Evolutionary conservation across 2,888 invertebrate genomes (phyloP).

Genomic region (Lithophane ornitopus): DNA sequence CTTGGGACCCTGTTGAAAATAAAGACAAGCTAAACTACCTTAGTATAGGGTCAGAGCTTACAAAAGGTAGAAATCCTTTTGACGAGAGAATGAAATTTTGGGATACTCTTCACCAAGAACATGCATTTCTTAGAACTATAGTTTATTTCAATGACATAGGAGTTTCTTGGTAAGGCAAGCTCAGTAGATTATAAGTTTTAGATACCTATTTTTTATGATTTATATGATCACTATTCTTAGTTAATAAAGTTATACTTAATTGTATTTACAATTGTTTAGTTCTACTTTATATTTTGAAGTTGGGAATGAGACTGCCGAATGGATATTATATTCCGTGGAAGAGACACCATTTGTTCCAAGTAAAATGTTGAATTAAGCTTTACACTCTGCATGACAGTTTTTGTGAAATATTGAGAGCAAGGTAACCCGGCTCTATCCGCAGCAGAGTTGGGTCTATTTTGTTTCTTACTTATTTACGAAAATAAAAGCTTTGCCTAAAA

Average conservation of each 20-base stretch:
- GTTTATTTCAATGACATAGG: constrained; percentile 84
- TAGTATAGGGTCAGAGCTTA: constrained; percentile 84
- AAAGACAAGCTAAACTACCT: constrained; percentile 83
- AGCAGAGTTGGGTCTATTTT: neutral
- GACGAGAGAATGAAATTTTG: constrained; percentile 86
- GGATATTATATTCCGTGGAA: neutral
- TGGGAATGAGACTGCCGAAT: neutral
- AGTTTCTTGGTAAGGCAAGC: constrained; percentile 72
- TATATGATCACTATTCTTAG: neutral
- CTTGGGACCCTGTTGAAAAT: constrained; percentile 85
- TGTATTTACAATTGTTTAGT: constrained; percentile 34
- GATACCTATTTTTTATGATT: constrained; percentile 28
- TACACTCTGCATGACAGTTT: neutral
- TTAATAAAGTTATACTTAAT: constrained; percentile 14
- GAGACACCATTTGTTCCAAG: neutral
- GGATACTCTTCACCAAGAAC: constrained; percentile 83
- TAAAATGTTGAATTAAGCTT: neutral
- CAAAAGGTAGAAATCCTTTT: constrained; percentile 85
- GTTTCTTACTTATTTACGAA: neutral
- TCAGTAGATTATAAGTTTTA: neutral
- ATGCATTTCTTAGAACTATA: constrained; percentile 78
- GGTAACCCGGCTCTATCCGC: neutral
- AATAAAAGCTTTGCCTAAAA: neutral
- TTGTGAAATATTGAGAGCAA: neutral
- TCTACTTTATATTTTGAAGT: constrained; percentile 16